These are phyloP conservation scores for Anas bernieri DNA, from an alignment of 2,797 vertebrate genomes.

Conservation along the genomic window DNA sequence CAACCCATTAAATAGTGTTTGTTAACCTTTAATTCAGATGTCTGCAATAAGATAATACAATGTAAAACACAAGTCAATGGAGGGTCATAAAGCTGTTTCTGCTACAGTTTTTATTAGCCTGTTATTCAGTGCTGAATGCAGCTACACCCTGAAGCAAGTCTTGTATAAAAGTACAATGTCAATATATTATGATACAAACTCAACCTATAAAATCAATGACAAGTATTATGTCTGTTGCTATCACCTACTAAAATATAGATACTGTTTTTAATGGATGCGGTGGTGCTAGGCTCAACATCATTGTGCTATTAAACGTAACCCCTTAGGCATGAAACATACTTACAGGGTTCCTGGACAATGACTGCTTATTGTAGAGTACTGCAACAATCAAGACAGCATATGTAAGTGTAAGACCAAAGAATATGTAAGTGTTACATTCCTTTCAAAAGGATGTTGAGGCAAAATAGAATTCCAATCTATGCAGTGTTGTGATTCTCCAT, in stretches of 20 bases:
- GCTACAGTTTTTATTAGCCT: conserved; percentile 82
- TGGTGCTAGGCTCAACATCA: not conserved
- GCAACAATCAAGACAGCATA: not conserved
- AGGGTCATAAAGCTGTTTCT: conserved; percentile 81
- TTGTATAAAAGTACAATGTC: conserved; percentile 75
- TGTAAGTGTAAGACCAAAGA: not conserved
- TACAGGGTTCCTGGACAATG: not conserved
- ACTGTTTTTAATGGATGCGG: conserved; percentile 65
- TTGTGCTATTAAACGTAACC: conserved; percentile 41
- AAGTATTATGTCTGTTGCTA: conserved; percentile 77
- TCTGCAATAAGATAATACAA: conserved; percentile 81
- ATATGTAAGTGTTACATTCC: not conserved
- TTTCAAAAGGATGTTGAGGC: not conserved
- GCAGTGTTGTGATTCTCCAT: not conserved
- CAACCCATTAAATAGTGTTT: conserved; percentile 80
- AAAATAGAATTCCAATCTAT: not conserved
- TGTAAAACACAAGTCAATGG: conserved; percentile 82
- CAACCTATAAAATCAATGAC: conserved; percentile 80
- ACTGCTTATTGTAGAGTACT: not conserved
- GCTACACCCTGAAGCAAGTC: conserved; percentile 78
- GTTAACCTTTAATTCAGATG: conserved; percentile 84
- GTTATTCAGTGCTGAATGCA: conserved; percentile 74
- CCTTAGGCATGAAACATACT: conserved; percentile 33
- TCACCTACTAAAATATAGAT: conserved; percentile 75
- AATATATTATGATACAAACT: conserved; percentile 80